Evolutionary conservation across 2,797 vertebrate species (phyloP), one percentile per base, ranked within the genome.

Genomic region (Valencia hispanica): DNA sequence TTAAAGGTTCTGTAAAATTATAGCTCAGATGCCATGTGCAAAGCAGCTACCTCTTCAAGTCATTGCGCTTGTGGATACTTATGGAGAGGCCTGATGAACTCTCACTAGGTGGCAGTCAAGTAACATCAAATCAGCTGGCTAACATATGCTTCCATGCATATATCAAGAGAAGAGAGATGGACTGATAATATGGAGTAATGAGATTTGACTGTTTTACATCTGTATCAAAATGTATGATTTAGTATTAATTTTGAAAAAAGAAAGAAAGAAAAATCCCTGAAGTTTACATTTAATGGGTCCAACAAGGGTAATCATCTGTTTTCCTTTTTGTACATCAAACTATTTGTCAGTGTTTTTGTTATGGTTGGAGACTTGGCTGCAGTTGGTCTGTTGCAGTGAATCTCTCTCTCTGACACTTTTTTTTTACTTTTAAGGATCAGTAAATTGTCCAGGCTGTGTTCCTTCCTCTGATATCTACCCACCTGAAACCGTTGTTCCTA

Each of bases 101-200:
- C 82, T 95, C 96, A 96, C 94, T 96, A 96, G 96, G 94, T 95
- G 96, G 95, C 96, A 95, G 94, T 95, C 88, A 88, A 92, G 94
- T 91, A 93, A 94, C 95, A 94, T 79, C 83, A 80, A 94, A 90
- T 48, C 83, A 73, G 30, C n/a, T 0, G 55, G 68, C 78, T 63
- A 66, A 73, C 36, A 79, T 36, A 66, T 84, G 72, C 82, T 87
- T 86, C 82, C 84, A 84, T 72, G 75, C 81, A 88, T 80, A 72
- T 79, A 87, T 88, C 80, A 85, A 89, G 84, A 83, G 79, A 80
- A 73, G 72, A 88, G 83, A 85, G 89, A 92, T 87, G 79, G 87
- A 81, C 65, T 43, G 84, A 89, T 91, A 84, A 91, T 85, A 89
- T 87, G 83, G 80, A 92, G 91, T 86, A 91, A 88, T 80, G 79